phyloP scores from a whole-genome alignment of 2,888 invertebrate species.

The Papilio gigon region DNA sequence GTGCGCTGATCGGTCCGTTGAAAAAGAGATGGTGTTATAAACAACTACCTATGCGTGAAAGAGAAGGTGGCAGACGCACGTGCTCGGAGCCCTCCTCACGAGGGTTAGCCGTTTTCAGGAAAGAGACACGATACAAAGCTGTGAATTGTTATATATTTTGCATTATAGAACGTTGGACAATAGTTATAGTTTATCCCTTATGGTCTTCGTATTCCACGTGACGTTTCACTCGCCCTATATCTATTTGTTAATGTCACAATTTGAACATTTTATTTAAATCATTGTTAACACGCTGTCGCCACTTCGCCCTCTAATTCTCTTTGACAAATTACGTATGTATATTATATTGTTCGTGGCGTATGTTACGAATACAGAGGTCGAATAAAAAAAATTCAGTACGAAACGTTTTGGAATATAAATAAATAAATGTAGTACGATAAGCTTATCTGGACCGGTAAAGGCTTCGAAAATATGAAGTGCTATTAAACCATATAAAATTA shows the following conservation, averaged over 20 bases:
- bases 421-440: too few relatives aligned
- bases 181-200: conserved; percentile 64
- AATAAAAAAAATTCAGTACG: not conserved
- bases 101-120: conserved; percentile 72
- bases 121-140: conserved; percentile 75
- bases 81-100: conserved; percentile 65
- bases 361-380: conserved; percentile 35
- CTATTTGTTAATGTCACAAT: conserved; percentile 53
- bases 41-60: conserved; percentile 47
- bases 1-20: conserved; percentile 72
- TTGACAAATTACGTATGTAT: conserved; percentile 11
- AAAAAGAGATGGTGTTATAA: conserved; percentile 55
- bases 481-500: too few relatives aligned
- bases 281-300: conserved; percentile 18
- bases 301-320: conserved; percentile 16
- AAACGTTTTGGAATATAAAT: conserved; percentile 2
- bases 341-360: conserved; percentile 12
- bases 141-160: conserved; percentile 73
- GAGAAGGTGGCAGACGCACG: conserved; percentile 66
- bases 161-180: conserved; percentile 69
- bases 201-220: conserved; percentile 59
- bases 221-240: conserved; percentile 56
- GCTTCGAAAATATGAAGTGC: too few relatives aligned
- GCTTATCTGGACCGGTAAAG: too few relatives aligned
- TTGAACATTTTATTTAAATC: conserved; percentile 19